Percentiles rank a stretch among this genome's conserved stretches.
phyloP scores from a whole-genome alignment of 2,113 vertebrate species.

The Rhodinocichla rosea region DNA sequence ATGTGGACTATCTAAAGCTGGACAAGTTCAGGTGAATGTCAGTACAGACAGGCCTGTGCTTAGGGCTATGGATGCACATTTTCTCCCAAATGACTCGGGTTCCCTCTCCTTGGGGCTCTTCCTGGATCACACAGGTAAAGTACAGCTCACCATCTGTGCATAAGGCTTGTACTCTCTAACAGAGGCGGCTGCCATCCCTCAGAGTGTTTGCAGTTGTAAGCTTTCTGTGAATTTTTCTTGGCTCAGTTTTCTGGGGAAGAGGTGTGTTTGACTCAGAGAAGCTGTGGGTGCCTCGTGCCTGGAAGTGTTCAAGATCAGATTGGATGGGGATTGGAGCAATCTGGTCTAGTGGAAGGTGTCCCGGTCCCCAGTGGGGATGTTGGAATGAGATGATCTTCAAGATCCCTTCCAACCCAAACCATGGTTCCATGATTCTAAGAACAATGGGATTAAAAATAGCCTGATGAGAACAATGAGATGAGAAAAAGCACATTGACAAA shows the following conservation, averaged over 20 bases:
- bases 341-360: neutral
- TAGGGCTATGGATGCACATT: neutral
- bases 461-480: neutral
- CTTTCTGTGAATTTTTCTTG: neutral
- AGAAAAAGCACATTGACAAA: neutral
- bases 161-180: neutral
- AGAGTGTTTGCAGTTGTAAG: too few species aligned
- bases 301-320: neutral
- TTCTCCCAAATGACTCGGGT: neutral
- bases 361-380: neutral
- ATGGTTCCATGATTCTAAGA: neutral
- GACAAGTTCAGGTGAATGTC: neutral
- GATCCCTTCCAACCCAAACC: neutral
- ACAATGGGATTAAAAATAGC: neutral
- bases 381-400: neutral
- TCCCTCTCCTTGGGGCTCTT: neutral
- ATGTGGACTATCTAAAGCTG: neutral
- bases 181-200: neutral
- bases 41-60: neutral
- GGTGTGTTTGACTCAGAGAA: neutral
- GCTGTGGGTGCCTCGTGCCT: neutral
- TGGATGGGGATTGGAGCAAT: neutral
- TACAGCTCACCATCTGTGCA: fast-evolving
- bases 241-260: neutral
- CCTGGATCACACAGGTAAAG: neutral